Percentiles rank a stretch among this genome's conserved stretches.
Conservation (phyloP, 1,140 invertebrate species). For the Hyphantria cunea region DNA sequence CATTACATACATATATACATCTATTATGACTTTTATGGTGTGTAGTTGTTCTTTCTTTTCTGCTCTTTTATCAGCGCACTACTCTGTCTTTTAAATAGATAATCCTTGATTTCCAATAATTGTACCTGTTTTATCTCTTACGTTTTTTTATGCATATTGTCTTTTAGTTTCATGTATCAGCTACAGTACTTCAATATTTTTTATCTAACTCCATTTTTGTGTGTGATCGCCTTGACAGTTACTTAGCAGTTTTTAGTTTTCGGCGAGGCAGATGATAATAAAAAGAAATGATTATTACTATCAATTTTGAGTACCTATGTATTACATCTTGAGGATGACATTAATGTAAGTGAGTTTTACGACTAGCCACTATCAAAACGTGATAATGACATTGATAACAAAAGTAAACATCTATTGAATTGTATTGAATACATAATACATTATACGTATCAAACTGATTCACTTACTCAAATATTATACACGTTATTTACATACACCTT, state of each 20-base stretch:
- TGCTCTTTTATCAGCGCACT: too few species aligned
- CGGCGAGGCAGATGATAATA: background rate
- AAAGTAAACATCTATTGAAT: conserved; percentile 9
- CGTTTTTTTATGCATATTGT: too few species aligned
- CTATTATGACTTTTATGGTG: too few species aligned
- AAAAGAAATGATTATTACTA: conserved; percentile 2
- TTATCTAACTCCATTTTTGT: too few species aligned
- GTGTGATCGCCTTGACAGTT: background rate
- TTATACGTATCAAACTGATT: conserved; percentile 6
- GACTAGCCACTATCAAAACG: conserved; percentile 9
- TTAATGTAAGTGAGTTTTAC: conserved; percentile 13
- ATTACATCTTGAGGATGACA: conserved; percentile 9
- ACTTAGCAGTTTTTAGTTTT: conserved; percentile 12
- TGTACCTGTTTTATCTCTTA: too few species aligned
- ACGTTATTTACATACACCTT: background rate
- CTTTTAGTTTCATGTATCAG: too few species aligned
- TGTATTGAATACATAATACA: conserved; percentile 1
- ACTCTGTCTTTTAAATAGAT: too few species aligned
- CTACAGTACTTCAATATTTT: too few species aligned
- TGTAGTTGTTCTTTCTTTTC: too few species aligned
- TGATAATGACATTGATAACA: conserved; percentile 31
- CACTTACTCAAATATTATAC: background rate
- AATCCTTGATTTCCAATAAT: too few species aligned
- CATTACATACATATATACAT: too few species aligned
- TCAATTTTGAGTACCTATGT: conserved; percentile 9